Evolutionary conservation across 2,888 invertebrate genomes (phyloP), one percentile per base, ranked within the genome.

Genomic region (Hybos culiciformis): DNA sequence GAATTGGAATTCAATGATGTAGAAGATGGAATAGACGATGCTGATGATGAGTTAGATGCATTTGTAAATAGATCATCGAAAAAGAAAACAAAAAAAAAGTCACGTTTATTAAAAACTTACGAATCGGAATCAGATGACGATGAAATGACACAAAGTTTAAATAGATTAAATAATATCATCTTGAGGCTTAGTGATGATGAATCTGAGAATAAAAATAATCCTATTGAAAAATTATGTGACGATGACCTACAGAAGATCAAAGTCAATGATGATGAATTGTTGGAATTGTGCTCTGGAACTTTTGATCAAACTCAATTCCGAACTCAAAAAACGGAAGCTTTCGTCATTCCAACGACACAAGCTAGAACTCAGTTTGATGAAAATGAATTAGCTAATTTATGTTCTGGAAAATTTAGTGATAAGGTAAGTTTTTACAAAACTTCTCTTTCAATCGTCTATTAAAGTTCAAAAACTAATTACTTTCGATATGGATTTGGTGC

Each of bases 271-370:
- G 70, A 70, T 46, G 71, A 73, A 51, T 54, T 75, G 5, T 52
- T 72, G 36, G 71, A 64, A 5, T 54, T 76, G 12, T 76, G 75
- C 51, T 75, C 75, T 5, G 76, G 75, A 2, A 67, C 71, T 46
- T 76, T 76, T 54, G 71, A 69, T 48, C 70, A 68, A 7, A 53
- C 61, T 0, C 56, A 59, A 45, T 54, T 55, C 12, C 45, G 49
- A 3, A 26, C 42, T 3, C 48, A 19, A 62, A 62, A 49, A 58
- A 6, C 12, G 4, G n/a, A 4, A n/a, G 29, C 4, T 29, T 29
- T 29, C n/a, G 7, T 29, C n/a, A 12, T 29, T 29, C 29, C 29
- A 29, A 29, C 29, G n/a, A 29, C n/a, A 12, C 29, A 29, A 41
- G 61, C 62, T 4, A 50, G 56, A 14, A 62, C 62, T 7, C 61